phyloP scores from a whole-genome alignment of 2,797 vertebrate species.

The Chaenodraco wilsoni region DNA sequence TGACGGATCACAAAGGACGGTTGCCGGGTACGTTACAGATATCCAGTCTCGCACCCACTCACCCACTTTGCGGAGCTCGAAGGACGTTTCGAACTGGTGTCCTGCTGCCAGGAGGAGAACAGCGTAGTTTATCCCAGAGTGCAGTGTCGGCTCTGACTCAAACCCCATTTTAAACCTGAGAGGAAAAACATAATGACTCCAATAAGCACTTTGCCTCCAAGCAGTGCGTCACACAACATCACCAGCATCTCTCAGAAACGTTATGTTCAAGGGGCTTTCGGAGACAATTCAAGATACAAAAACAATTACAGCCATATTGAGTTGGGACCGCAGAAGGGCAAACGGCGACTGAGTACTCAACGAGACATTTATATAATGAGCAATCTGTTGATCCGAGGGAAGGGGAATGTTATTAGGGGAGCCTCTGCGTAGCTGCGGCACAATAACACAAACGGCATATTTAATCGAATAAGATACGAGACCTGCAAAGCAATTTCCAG shows the following conservation, averaged over 20 bases:
- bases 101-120: conserved; percentile 95
- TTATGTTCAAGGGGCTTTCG: conserved; percentile 27
- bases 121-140: conserved; percentile 97
- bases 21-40: not conserved
- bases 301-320: conserved; percentile 72
- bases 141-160: conserved; percentile 96
- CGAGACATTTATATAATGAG: conserved; percentile 74
- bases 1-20: not conserved
- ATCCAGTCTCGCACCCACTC: conserved; percentile 65
- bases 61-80: conserved; percentile 99
- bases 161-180: conserved; percentile 96
- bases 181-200: conserved; percentile 32
- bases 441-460: conserved; percentile 46
- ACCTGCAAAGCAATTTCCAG: conserved; percentile 52
- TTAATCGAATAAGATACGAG: conserved; percentile 38
- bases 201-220: conserved; percentile 35
- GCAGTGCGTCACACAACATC: conserved; percentile 41
- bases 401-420: conserved; percentile 53
- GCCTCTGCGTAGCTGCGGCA: conserved; percentile 49
- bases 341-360: conserved; percentile 37
- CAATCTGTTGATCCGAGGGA: conserved; percentile 65
- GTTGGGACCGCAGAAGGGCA: conserved; percentile 52
- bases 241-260: conserved; percentile 20
- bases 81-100: conserved; percentile 95
- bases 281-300: conserved; percentile 43